Evolutionary conservation across 1,140 invertebrate genomes (phyloP), one percentile per base, ranked within the genome.

Genomic region (Apis florea): DNA sequence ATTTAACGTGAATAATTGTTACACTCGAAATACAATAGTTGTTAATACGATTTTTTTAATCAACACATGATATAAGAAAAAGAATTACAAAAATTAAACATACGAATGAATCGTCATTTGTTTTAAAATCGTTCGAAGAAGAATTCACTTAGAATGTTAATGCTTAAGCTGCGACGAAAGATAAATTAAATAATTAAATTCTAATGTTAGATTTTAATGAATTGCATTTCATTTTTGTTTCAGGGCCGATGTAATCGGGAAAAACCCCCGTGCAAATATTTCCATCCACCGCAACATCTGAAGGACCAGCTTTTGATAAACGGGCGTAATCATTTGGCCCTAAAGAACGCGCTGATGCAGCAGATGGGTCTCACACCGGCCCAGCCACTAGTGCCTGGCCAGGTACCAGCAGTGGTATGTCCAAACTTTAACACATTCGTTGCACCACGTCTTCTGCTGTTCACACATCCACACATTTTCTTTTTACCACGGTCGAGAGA

Each of bases 241-340:
- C 93, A 99, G 99, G 99, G 99, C 91, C 98, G 99, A 94, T 99
- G 99, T 96, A 99, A 99, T 94, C 96, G 99, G 91, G 99, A 99
- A 94, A 99, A 99, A 93, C 99, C 99, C 84, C 99, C 99, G 88
- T 99, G 99, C 97, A 99, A 99, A 96, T 99, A 99, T 95, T 99
- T 99, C 94, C 99, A 99, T 95, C 99, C 98, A 85, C 99, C 99
- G 86, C 98, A 99, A 93, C 99, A 99, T 94, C 95, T 99, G 87
- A 99, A 99, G 95, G 99, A 99, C 95, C 99, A 99, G 95, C 95
- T 99, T 91, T 95, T 99, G 93, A 99, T 99, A 95, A 99, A 99
- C 95, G 99, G 99, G 81, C 96, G 98, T 90, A 99, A 99, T 95
- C 99, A 99, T 95, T 95, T 99, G 94, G 98, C 99, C 85, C 94